Evolutionary conservation across 2,888 invertebrate species (phyloP).

Genomic region (Eupeodes luniger): DNA sequence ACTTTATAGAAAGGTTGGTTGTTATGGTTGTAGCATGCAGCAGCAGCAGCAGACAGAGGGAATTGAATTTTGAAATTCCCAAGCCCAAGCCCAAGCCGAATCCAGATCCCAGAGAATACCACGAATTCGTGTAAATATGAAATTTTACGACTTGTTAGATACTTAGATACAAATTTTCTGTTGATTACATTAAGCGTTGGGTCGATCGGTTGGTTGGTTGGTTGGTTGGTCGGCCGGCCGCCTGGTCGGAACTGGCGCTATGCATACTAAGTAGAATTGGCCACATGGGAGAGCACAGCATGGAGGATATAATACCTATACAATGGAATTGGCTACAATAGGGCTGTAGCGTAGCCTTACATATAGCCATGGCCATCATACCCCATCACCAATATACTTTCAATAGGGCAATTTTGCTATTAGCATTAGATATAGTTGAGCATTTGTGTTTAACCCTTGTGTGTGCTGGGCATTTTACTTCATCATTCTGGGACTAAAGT

Average conservation of each 20-base stretch:
- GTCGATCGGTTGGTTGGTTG: constrained; percentile 56
- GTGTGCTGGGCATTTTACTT: constrained; percentile 60
- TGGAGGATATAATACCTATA: constrained; percentile 32
- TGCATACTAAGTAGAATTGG: constrained; percentile 74
- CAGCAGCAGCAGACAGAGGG: constrained; percentile 28
- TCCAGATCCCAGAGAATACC: constrained; percentile 52
- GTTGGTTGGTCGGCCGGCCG: constrained; percentile 39
- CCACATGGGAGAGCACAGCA: constrained; percentile 55
- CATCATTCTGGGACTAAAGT: constrained; percentile 35
- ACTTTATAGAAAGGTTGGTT: not conserved
- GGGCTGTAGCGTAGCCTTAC: not conserved
- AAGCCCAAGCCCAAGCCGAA: not conserved
- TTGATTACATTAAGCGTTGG: constrained; percentile 74
- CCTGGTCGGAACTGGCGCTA: constrained; percentile 57
- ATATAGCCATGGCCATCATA: too few species aligned
- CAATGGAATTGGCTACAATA: constrained; percentile 32
- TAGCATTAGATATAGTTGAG: constrained; percentile 54
- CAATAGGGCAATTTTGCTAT: constrained; percentile 64
- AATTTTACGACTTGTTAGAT: constrained; percentile 76
- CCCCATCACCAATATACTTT: not conserved
- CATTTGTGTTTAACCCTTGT: constrained; percentile 67
- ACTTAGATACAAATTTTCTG: constrained; percentile 76
- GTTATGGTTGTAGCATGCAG: not conserved
- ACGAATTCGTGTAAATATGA: constrained; percentile 75
- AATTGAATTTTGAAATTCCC: constrained; percentile 71